Evolutionary conservation across 2,888 invertebrate genomes (phyloP), one percentile per base, ranked within the genome.

Genomic region (Cylindroiulus punctatus): DNA sequence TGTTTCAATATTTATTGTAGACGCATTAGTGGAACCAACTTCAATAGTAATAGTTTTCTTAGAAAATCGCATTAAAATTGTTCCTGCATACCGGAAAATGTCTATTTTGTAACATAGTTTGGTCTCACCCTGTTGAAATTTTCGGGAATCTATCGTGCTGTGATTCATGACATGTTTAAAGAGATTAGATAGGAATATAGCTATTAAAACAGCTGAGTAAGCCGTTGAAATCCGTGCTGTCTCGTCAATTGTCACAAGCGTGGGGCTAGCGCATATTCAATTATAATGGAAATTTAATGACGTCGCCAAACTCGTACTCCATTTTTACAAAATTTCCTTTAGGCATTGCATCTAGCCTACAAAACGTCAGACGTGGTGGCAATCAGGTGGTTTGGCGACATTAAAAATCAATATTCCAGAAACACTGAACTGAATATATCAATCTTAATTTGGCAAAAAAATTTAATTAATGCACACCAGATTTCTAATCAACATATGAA

Each of bases 371-470:
- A 22, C 7, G 22, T 65, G 57, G 10, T 26, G 57, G 57, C 22
- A 65, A 65, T 22, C 22, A 76, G 32, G 30, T 32, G 17, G 76
- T 32, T 76, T 17, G 76, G 76, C 76, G 76, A 76, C 22, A 22
- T 12, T 76, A 76, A n/a, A n/a, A 76, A 30, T 76, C 30, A 76
- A 76, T 30, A 76, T 76, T 76, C 30, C 14, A 30, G 14, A 76
- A 17, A 14, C 30, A 4, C 26, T 30, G 32, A 30, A 76, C 30
- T 76, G 76, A 76, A 76, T 76, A 76, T 14, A 30, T 76, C 30
- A 76, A 76, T 76, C 76, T 76, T 30, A 5, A 76, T 76, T 76
- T 65, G 65, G 32, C 32, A 30, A 76, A 44, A 44, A 44, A 76
- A 76, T 17, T 65, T 30, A 4, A 76, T 14, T 76, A 30, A 30